Base-by-base conservation (phyloP, 2,797 vertebrate genomes). In the Bovichtus variegatus region DNA sequence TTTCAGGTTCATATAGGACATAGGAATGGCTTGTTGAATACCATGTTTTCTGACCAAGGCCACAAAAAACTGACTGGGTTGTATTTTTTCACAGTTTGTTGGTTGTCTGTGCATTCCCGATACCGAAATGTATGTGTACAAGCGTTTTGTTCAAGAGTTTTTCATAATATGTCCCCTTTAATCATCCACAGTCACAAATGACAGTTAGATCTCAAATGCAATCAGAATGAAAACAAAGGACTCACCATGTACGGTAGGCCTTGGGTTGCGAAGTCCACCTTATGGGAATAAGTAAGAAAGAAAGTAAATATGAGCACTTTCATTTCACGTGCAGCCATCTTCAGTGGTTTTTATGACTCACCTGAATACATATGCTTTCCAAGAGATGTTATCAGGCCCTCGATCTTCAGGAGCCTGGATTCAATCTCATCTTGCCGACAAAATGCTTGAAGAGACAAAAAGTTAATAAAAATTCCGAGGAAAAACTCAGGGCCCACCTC, bases 351-450 rank as follows among this genome's bases (percentile, higher is more conserved):
- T 38, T 15, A 18, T 25, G 6, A 68, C 64, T 69, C 79, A 95
- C 95, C 89, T 85, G 84, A 83, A 74, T 89, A 25, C 1, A 93
- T 75, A 43, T 93, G 83, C 70, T 86, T 95, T 83, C 92, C 96
- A 60, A 97, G 55, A 47, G 96, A 95, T 0, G 91, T 93, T 80
- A 98, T 94, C 82, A 96, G 85, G 67, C 62, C 77, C 91, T 97
- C 96, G 6, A 98, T 97, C 85, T 93, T 95, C 15, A 84, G 86
- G 44, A 98, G 94, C 62, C 81, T 96, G 27, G 91, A 87, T 69
- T 78, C 92, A 40, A 98, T 84, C 50, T 95, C 94, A 54, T 96
- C 95, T 43, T 96, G 93, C 0, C 92, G 91, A 70, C 96, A 97
- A 64, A 94, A 93, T 10, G 94, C 97, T n/a, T 97, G 76, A n/a